Conservation (phyloP, 2,113 vertebrate genomes). For the Cervus canadensis region DNA sequence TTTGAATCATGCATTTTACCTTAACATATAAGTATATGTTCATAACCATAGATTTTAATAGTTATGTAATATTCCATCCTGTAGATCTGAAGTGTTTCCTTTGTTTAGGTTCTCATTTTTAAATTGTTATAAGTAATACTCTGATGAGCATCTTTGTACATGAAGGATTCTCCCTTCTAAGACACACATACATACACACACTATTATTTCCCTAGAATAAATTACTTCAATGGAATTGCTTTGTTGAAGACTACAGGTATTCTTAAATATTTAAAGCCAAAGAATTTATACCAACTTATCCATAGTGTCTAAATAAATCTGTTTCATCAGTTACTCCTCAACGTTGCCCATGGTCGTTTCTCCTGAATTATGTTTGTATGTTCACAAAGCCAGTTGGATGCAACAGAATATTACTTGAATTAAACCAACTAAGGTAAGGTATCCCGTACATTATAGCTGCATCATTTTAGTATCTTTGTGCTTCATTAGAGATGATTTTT, state of each 20-base stretch:
- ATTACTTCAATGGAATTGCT: background rate
- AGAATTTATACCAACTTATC: background rate
- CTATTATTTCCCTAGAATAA: background rate
- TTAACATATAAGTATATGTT: background rate
- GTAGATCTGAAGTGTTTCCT: background rate
- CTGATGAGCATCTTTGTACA: background rate
- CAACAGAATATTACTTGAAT: background rate
- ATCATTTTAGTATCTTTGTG: background rate
- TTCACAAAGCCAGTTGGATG: background rate
- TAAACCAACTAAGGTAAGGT: background rate
- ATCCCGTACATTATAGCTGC: background rate
- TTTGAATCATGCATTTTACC: background rate
- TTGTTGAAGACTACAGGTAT: background rate
- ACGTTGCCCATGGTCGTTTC: background rate
- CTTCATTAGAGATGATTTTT: background rate
- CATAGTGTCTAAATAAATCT: background rate
- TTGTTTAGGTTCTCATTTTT: background rate
- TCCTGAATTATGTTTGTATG: background rate
- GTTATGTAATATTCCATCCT: background rate
- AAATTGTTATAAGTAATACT: background rate
- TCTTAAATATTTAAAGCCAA: conserved; percentile 1
- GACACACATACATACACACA: background rate
- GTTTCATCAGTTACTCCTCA: background rate
- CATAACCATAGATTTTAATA: background rate
- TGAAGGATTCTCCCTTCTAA: background rate